These are phyloP conservation scores for Cyclophora albipunctata DNA, from an alignment of 2,888 invertebrate genomes.

Conservation along the genomic window DNA sequence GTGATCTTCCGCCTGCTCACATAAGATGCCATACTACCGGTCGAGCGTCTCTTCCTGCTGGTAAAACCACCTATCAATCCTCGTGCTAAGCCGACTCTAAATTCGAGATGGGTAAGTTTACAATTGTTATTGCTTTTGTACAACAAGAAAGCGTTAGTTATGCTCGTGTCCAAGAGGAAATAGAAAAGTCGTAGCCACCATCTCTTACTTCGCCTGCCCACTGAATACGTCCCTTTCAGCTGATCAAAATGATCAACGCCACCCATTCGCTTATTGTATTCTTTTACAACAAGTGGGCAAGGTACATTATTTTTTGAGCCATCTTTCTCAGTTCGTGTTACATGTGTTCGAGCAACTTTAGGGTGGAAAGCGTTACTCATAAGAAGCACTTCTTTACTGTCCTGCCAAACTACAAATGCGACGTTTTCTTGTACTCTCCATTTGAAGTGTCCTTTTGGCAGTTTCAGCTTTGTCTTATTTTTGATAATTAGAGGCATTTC, in stretches of 20 bases:
- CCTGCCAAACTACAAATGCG: conserved; percentile 24
- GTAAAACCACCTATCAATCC: conserved; percentile 19
- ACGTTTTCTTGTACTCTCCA: conserved; percentile 23
- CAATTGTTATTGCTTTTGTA: conserved; percentile 8
- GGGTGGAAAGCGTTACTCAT: conserved; percentile 27
- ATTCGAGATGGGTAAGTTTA: conserved; percentile 18
- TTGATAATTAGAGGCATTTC: conserved; percentile 22
- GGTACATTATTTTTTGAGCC: conserved; percentile 10
- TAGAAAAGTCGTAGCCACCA: conserved; percentile 24
- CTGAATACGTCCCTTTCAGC: conserved; percentile 15
- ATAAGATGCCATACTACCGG: conserved; percentile 5
- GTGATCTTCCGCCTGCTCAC: conserved; percentile 6
- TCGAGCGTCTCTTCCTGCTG: conserved; percentile 14
- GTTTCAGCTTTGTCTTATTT: conserved; percentile 6
- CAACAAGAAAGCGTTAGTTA: conserved; percentile 21
- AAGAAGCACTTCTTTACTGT: conserved; percentile 23
- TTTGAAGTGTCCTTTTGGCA: conserved; percentile 23
- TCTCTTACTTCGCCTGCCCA: conserved; percentile 13
- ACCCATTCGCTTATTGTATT: conserved; percentile 27
- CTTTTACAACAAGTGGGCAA: conserved; percentile 15
- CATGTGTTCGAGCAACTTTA: conserved; percentile 14
- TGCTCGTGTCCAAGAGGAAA: conserved; percentile 20
- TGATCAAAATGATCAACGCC: conserved; percentile 10
- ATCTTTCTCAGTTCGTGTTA: conserved; percentile 18
- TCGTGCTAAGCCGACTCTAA: conserved; percentile 19